Evolutionary conservation across 53 echinoderm and acorn worm genomes (phyloP), one percentile per base, ranked within the genome.

Genomic region (Hippasteria phrygiana): DNA sequence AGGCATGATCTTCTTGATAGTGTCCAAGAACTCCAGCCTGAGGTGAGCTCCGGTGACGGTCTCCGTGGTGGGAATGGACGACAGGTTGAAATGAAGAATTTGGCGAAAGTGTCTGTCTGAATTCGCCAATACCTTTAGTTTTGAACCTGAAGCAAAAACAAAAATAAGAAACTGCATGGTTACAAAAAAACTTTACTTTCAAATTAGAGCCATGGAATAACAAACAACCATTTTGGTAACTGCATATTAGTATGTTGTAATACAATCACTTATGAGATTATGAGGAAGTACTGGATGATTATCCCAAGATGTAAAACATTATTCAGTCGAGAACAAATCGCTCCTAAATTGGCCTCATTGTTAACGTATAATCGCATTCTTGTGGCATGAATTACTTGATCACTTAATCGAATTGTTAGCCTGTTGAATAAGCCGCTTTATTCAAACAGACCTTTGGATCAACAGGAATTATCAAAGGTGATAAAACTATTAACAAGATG

Each of bases 11-110:
- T 83, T 54, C 35, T 33, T 64, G 42, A 82, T 18, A 43, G 56
- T 43, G 59, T 81, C 42, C 47, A 88, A 74, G 46, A 91, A 82
- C 66, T 94, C 95, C n/a, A 97, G 75, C 33, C 93, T 72, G 16
- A 99, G 93, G 24, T 96, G 91, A 5, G 99, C 96, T 28, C 90
- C 90, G 0, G 91, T 92, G 47, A 99, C 63, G 34, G 87, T 96
- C 73, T 99, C 99, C 4, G 87, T 53, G 17, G 88, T 33, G 13
- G 93, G 93, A 42, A 99, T 91, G 53, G 91, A 78, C 0, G 96
- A 89, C 40, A 96, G 45, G 88, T 99, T 96, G 81, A 93, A 96
- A 66, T 72, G 92, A 28, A 94, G 90, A 3, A 92, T 77, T 62
- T 93, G 96, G 18, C 90, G 96, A 62, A 91, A 88, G 17, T 86